Percentiles rank a stretch among this genome's conserved stretches.
Evolutionary conservation across 64 coral and sea anemone genomes (phyloP).

Genomic region (Stichodactyla mertensii): DNA sequence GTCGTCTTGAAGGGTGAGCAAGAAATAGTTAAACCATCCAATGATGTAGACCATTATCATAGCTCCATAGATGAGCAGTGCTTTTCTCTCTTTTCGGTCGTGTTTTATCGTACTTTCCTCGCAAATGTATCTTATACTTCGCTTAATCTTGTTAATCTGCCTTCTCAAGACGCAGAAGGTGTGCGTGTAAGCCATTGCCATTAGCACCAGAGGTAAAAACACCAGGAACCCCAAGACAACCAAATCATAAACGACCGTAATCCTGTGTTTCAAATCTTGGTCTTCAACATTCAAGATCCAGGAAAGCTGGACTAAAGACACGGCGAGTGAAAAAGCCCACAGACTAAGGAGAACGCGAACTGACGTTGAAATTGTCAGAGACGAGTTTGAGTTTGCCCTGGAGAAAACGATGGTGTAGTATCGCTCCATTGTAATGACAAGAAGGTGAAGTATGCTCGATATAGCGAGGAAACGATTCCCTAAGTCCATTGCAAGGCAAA

Average conservation of each 20-base stretch:
- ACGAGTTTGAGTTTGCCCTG: slow-evolving; percentile 13
- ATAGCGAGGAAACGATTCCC: slow-evolving; percentile 64
- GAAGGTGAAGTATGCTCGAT: slow-evolving; percentile 54
- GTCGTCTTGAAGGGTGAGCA: slow-evolving; percentile 40
- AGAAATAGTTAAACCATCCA: slow-evolving; percentile 80
- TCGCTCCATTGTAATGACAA: slow-evolving; percentile 61
- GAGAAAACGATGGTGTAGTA: slow-evolving; percentile 68
- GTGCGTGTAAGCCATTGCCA: slow-evolving; percentile 50
- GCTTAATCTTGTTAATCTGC: slow-evolving; percentile 51
- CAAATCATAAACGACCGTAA: slow-evolving; percentile 39
- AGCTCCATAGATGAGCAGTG: slow-evolving; percentile 51
- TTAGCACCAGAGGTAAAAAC: slow-evolving; percentile 42
- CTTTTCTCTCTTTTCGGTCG: slow-evolving; percentile 51
- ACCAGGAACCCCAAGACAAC: slow-evolving; percentile 32
- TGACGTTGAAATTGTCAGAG: slow-evolving; percentile 11
- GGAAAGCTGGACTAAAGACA: slow-evolving; percentile 43
- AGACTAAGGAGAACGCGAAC: not conserved
- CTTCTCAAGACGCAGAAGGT: slow-evolving; percentile 50
- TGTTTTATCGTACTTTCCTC: slow-evolving; percentile 25
- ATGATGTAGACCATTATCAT: slow-evolving; percentile 67
- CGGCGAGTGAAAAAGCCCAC: slow-evolving; percentile 45
- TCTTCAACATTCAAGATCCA: slow-evolving; percentile 9
- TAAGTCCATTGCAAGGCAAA: slow-evolving; percentile 72
- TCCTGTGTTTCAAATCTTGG: not conserved
- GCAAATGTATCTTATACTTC: slow-evolving; percentile 33